Evolutionary conservation across 2,797 vertebrate genomes (phyloP).

Genomic region (Paedocypris micromegethes): DNA sequence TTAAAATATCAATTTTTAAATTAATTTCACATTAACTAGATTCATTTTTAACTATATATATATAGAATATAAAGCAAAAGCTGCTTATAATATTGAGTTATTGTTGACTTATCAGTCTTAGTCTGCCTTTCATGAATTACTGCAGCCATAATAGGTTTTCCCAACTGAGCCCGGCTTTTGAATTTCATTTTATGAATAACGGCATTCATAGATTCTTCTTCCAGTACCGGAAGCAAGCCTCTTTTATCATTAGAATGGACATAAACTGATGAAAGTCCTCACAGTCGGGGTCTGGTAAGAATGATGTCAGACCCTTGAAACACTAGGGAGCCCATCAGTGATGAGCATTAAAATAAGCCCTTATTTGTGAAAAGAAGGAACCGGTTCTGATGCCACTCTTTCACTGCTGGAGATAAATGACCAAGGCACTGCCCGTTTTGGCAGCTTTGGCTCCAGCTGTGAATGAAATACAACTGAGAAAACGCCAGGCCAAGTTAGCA

Average conservation of each 20-base stretch:
- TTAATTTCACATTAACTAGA: no score
- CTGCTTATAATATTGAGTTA: no score
- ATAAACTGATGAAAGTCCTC: slow-evolving; percentile 43
- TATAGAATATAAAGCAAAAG: no score
- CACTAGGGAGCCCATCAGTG: slow-evolving; percentile 29
- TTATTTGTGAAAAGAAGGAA: slow-evolving; percentile 18
- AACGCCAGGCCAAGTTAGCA: slow-evolving; percentile 23
- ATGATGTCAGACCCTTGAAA: slow-evolving; percentile 10
- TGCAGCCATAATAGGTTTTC: slow-evolving; percentile 18
- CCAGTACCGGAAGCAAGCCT: slow-evolving; percentile 38
- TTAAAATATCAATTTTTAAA: no score
- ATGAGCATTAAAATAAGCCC: slow-evolving; percentile 10
- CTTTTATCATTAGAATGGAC: slow-evolving; percentile 26
- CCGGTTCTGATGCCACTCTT: slow-evolving; percentile 56
- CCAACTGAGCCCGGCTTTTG: neutral
- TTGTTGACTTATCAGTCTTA: slow-evolving; percentile 16
- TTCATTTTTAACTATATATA: no score
- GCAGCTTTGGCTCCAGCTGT: slow-evolving; percentile 47
- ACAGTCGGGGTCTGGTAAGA: slow-evolving; percentile 31
- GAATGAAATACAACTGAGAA: slow-evolving; percentile 40
- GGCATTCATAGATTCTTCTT: slow-evolving; percentile 17
- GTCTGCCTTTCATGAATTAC: neutral
- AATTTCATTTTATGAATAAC: neutral
- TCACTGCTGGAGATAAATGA: slow-evolving; percentile 50
- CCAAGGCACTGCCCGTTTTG: slow-evolving; percentile 51